Evolutionary conservation across 2,797 vertebrate species (phyloP).

Genomic region (Champsocephalus gunnari): DNA sequence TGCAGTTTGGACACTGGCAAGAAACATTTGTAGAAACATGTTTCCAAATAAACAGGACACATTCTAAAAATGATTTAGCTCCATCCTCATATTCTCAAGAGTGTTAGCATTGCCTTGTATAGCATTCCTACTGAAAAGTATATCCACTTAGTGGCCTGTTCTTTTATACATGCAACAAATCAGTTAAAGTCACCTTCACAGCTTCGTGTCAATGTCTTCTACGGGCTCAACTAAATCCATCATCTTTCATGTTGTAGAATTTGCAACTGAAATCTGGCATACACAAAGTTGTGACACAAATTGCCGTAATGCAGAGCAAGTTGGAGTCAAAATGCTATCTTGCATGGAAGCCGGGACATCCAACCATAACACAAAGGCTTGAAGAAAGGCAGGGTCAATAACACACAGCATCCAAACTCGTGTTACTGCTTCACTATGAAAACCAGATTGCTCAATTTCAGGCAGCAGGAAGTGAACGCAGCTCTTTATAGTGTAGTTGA

Average conservation of each 20-base stretch:
- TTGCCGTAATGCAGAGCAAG: not conserved
- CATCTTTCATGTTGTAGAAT: not conserved
- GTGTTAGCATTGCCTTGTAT: not conserved
- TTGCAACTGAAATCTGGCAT: not conserved
- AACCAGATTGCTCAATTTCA: too few species aligned
- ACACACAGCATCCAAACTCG: not conserved
- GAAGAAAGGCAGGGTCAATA: conserved; percentile 3
- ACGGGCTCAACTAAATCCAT: not conserved
- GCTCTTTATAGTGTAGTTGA: not conserved
- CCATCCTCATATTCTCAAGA: conserved; percentile 11
- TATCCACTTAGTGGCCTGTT: not conserved
- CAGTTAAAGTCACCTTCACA: not conserved
- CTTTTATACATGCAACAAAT: not conserved
- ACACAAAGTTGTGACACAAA: not conserved
- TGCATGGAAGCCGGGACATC: not conserved
- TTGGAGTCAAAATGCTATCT: not conserved
- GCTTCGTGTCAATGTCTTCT: not conserved
- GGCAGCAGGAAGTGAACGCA: too few species aligned
- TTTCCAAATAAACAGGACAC: conserved; percentile 16
- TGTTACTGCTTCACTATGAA: not conserved
- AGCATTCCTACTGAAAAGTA: conserved; percentile 1
- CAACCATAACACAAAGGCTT: too few species aligned
- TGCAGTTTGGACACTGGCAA: conserved; percentile 1
- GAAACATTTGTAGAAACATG: not conserved
- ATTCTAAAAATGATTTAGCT: conserved; percentile 32